Evolutionary conservation across 2,888 invertebrate genomes (phyloP).

Genomic region (Merodon equestris): DNA sequence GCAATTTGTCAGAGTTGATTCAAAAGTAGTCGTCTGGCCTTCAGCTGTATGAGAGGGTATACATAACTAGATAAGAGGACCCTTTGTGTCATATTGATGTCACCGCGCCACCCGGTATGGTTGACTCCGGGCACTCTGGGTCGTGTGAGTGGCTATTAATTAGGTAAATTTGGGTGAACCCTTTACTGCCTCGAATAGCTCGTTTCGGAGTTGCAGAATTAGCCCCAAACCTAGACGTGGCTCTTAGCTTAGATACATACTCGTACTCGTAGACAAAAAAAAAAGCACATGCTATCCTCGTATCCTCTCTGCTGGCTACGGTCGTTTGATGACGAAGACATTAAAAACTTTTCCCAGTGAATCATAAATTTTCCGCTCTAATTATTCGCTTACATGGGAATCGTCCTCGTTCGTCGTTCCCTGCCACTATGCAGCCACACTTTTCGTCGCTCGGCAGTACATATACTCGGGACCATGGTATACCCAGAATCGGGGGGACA

Average conservation of each 20-base stretch:
- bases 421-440: constrained; percentile 28
- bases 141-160: constrained; percentile 49
- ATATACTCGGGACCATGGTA: no score
- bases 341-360: constrained; percentile 51
- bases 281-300: not conserved
- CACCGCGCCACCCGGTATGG: no score
- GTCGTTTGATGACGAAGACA: constrained; percentile 47
- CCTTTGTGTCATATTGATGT: no score
- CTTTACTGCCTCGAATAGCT: constrained; percentile 49
- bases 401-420: constrained; percentile 46
- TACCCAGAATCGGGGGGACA: constrained; percentile 5
- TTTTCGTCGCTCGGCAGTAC: constrained; percentile 22
- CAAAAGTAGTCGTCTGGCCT: constrained; percentile 12
- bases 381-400: constrained; percentile 61
- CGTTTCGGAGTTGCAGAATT: constrained; percentile 31
- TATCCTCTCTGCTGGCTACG: not conserved
- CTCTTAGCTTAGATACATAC: no score
- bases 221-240: constrained; percentile 18
- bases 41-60: no score
- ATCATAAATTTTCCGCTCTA: constrained; percentile 67
- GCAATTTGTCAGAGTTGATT: constrained; percentile 49
- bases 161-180: constrained; percentile 57
- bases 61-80: no score
- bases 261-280: no score
- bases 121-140: no score